phyloP scores from a whole-genome alignment of 2,888 invertebrate genomes.

The Pammene aurita region DNA sequence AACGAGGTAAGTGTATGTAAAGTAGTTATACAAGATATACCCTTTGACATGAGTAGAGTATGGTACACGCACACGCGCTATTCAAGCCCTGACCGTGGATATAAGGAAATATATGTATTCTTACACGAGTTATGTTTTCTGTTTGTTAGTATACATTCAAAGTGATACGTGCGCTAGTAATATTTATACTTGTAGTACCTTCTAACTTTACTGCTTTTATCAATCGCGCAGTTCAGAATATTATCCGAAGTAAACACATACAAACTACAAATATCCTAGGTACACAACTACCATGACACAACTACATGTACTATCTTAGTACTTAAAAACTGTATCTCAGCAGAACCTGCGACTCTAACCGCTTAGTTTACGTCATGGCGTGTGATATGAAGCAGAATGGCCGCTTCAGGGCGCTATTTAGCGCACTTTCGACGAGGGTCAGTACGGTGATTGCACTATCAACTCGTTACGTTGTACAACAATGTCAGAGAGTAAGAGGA shows the following conservation, averaged over 20 bases:
- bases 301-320: no score
- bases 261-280: no score
- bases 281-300: no score
- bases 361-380: conserved; percentile 46
- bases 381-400: conserved; percentile 53
- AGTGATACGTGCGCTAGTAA: not conserved
- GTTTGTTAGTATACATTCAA: not conserved
- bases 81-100: conserved; percentile 2
- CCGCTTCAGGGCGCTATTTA: conserved; percentile 52
- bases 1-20: conserved; percentile 1
- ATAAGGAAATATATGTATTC: conserved; percentile 14
- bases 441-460: conserved; percentile 44
- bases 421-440: conserved; percentile 48
- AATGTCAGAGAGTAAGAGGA: conserved; percentile 30
- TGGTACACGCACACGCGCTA: conserved; percentile 5
- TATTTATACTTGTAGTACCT: no score
- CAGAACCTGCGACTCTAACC: conserved; percentile 48
- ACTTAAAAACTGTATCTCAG: conserved; percentile 26
- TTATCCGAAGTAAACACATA: no score
- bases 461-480: conserved; percentile 48
- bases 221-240: no score
- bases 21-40: not conserved
- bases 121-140: conserved; percentile 11
- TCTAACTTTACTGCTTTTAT: no score
- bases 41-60: not conserved